Base-by-base conservation (phyloP, 2,888 invertebrate genomes). In the Scotopteryx bipunctaria region DNA sequence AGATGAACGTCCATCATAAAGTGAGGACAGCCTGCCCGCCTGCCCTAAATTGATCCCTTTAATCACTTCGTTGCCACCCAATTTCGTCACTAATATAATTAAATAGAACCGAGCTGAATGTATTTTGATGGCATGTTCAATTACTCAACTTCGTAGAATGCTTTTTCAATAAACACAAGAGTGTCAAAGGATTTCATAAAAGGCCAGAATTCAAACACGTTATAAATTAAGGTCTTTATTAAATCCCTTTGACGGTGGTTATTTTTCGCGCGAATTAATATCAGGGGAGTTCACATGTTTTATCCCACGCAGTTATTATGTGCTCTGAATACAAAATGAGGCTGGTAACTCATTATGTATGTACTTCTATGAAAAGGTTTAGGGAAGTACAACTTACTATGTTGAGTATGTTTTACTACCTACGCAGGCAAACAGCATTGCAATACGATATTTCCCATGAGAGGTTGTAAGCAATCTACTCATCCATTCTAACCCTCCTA, bases 31-130 rank as follows among this genome's bases (percentile, higher is more conserved):
- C 27, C 11, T 27, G 27, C 27, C 27, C 27, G 36, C 41, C 46
- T 56, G 60, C 55, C 64, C 71, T 52, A 61, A 73, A 70, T 70
- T 65, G 62, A 61, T 51, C 61, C 61, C 54, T 70, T 59, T 71
- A 72, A 73, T 71, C 66, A 70, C 65, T 19, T 31, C 36, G 38
- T 31, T 55, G 53, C 49, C 65, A 69, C 32, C 48, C 60, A 57
- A 49, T 67, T 57, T 51, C 42, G 50, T 53, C 36, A 55, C 57
- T 59, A 65, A 63, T 57, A 58, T 66, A 68, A 72, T 72, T 65
- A 63, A 68, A 64, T 61, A 58, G 37, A 58, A 48, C 55, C 49
- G 11, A 44, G 49, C 36, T 55, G 49, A 63, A 61, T 60, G 55
- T 50, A 41, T 43, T 53, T 57, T 63, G 59, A 67, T 62, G 66